A percentile compares a stretch with the other conserved stretches of the same genome.
These are phyloP conservation scores for Pseudoips prasinana DNA, from an alignment of 2,888 invertebrate species.

Conservation along the genomic window DNA sequence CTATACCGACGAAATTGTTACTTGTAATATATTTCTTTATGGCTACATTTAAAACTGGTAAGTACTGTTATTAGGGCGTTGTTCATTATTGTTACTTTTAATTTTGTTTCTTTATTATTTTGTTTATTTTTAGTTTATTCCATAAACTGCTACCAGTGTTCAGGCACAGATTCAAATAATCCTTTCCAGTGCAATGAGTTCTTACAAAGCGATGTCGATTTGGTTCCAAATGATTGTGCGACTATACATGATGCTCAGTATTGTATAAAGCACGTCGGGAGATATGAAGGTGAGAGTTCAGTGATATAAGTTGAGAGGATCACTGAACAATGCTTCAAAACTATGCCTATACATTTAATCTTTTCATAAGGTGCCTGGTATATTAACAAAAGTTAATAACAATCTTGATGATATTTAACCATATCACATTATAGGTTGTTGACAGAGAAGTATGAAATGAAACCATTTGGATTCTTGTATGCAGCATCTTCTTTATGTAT, in stretches of 20 bases:
- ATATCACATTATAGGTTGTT: no score
- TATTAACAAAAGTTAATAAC: no score
- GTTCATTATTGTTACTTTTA: slow-evolving; percentile 31
- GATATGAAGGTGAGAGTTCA: slow-evolving; percentile 89
- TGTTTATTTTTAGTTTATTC: slow-evolving; percentile 76
- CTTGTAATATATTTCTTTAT: slow-evolving; percentile 35
- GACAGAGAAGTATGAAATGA: no score
- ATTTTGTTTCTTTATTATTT: slow-evolving; percentile 13
- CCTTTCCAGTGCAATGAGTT: slow-evolving; percentile 94
- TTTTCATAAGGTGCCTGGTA: no score
- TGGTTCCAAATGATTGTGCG: slow-evolving; percentile 87
- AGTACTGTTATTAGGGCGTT: slow-evolving; percentile 48
- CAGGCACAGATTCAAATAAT: slow-evolving; percentile 88
- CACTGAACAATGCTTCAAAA: no score
- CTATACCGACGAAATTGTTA: slow-evolving; percentile 21
- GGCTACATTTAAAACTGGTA: slow-evolving; percentile 49
- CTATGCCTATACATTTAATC: no score
- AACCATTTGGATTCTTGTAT: no score
- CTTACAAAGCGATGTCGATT: slow-evolving; percentile 84
- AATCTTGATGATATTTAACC: no score
- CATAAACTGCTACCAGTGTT: slow-evolving; percentile 94
- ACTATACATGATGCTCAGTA: slow-evolving; percentile 92
- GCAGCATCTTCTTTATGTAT: no score
- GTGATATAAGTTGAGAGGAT: slow-evolving; percentile 9
- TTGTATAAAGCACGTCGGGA: slow-evolving; percentile 96